Conservation (phyloP, 2,888 invertebrate genomes). For the Chouioia cunea region DNA sequence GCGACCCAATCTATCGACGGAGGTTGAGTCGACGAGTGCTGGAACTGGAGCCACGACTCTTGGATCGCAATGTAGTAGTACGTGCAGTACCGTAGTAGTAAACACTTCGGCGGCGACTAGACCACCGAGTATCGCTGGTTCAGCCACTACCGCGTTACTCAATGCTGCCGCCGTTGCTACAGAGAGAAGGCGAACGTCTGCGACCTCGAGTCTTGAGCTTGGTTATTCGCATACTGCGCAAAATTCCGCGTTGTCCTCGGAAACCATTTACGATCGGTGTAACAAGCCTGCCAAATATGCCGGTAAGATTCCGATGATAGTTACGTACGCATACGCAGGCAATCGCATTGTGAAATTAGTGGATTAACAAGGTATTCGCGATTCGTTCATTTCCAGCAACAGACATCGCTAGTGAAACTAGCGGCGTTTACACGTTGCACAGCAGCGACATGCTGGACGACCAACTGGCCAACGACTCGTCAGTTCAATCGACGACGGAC, state of each 20-base stretch:
- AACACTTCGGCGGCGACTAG: slow-evolving; percentile 71
- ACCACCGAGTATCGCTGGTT: slow-evolving; percentile 42
- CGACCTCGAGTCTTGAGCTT: slow-evolving; percentile 85
- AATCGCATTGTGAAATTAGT: too few relatives aligned
- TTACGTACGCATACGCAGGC: neutral
- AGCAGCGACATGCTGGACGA: slow-evolving; percentile 67
- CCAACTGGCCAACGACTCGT: slow-evolving; percentile 61
- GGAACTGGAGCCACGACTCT: slow-evolving; percentile 51
- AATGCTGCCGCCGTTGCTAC: slow-evolving; percentile 69
- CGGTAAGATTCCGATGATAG: slow-evolving; percentile 22
- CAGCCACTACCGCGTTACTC: slow-evolving; percentile 53
- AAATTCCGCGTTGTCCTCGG: slow-evolving; percentile 79
- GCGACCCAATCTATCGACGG: slow-evolving; percentile 3
- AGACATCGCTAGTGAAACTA: slow-evolving; percentile 81
- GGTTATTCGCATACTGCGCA: slow-evolving; percentile 90
- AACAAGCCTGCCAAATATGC: slow-evolving; percentile 50
- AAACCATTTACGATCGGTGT: slow-evolving; percentile 69
- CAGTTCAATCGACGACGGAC: slow-evolving; percentile 66
- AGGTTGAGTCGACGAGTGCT: neutral
- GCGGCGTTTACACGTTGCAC: slow-evolving; percentile 86
- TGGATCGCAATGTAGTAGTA: slow-evolving; percentile 87
- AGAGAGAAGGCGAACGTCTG: slow-evolving; percentile 76
- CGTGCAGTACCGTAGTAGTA: slow-evolving; percentile 87
- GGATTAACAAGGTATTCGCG: neutral
- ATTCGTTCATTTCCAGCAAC: slow-evolving; percentile 52